Evolutionary conservation across 2,888 invertebrate species (phyloP).

Genomic region (Lissonota sp.): DNA sequence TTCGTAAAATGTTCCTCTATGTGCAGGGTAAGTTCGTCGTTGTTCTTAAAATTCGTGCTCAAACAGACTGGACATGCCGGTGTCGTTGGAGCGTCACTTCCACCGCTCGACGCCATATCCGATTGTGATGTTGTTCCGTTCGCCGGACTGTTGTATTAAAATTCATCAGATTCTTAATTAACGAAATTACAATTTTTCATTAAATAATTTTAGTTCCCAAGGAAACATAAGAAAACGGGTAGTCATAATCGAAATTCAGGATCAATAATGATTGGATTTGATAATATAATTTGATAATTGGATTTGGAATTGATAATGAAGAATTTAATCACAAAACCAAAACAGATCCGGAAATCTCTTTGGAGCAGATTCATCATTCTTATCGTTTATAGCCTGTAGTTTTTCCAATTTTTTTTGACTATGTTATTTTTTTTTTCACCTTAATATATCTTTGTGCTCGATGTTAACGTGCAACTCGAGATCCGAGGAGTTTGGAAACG

Average conservation of each 20-base stretch:
- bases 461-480: conserved; percentile 94
- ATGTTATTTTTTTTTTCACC: conserved; percentile 84
- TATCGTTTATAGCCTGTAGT: not conserved
- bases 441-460: conserved; percentile 92
- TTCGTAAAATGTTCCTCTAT: conserved; percentile 92
- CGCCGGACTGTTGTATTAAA: conserved; percentile 74
- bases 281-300: too few relatives aligned
- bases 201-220: too few relatives aligned
- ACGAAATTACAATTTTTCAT: not conserved
- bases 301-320: too few relatives aligned
- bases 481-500: conserved; percentile 90
- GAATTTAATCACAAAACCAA: too few relatives aligned
- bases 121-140: conserved; percentile 78
- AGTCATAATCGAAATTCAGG: too few relatives aligned
- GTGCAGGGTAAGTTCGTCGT: conserved; percentile 88
- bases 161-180: not conserved
- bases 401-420: not conserved
- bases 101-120: conserved; percentile 78
- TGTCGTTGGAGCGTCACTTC: conserved; percentile 72
- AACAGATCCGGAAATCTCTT: too few relatives aligned
- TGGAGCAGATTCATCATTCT: too few relatives aligned
- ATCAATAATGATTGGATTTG: too few relatives aligned
- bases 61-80: conserved; percentile 84
- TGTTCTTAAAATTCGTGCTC: conserved; percentile 82
- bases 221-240: too few relatives aligned